A percentile compares a stretch with the other conserved stretches of the same genome.
Conservation (phyloP, 2,113 vertebrate genomes). For the Epinephelus fuscoguttatus region DNA sequence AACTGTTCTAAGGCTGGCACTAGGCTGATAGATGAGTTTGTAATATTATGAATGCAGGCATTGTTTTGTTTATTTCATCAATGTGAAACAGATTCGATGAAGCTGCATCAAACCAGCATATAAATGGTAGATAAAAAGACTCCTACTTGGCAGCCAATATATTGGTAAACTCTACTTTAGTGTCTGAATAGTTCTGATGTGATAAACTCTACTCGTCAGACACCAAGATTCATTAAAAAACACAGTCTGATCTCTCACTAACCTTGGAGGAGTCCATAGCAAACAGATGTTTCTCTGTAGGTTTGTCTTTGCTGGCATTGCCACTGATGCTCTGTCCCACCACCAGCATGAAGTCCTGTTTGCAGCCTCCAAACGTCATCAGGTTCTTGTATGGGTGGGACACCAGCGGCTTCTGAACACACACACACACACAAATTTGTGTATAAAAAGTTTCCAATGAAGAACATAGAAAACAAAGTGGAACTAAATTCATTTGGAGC, state of each 20-base stretch:
- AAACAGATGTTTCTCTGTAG: conserved; percentile 93
- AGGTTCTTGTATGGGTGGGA: conserved; percentile 90
- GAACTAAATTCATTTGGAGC: neutral
- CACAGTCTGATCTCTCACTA: conserved; percentile 16
- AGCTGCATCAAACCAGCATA: neutral
- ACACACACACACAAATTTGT: conserved; percentile 3
- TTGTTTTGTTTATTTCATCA: neutral
- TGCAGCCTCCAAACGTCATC: conserved; percentile 95
- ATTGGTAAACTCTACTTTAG: neutral
- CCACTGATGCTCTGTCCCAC: conserved; percentile 80
- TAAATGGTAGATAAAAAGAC: neutral
- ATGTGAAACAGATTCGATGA: neutral
- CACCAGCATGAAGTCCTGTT: conserved; percentile 96
- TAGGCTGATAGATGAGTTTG: neutral
- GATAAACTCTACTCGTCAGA: neutral
- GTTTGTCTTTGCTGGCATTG: conserved; percentile 87
- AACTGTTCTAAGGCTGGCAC: neutral
- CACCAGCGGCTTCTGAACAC: conserved; percentile 88
- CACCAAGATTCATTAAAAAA: neutral
- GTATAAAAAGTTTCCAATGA: too few species aligned
- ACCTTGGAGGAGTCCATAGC: conserved; percentile 94
- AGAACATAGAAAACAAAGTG: neutral
- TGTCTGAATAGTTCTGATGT: neutral
- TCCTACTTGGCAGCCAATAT: neutral
- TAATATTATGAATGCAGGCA: neutral